Percentiles rank a stretch among this genome's conserved stretches.
These are phyloP conservation scores for Diarsia brunnea DNA, from an alignment of 2,888 invertebrate genomes.

Conservation along the genomic window DNA sequence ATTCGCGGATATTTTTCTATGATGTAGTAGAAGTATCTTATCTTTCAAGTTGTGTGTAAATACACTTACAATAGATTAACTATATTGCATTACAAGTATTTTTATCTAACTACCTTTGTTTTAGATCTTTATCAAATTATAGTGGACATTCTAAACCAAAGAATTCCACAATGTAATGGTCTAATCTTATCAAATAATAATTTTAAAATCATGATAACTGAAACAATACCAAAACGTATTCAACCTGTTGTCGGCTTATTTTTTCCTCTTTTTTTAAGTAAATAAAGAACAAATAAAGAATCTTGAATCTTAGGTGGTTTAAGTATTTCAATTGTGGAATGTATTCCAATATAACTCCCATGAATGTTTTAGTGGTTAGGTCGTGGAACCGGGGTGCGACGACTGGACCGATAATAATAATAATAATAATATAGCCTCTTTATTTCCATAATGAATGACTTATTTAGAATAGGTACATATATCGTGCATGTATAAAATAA, in stretches of 20 bases:
- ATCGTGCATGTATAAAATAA: too few species aligned
- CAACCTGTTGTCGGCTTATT: background rate
- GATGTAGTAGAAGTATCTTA: slow-evolving; percentile 44
- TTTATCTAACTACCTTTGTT: slow-evolving; percentile 29
- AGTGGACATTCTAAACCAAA: slow-evolving; percentile 27
- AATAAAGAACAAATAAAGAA: too few species aligned
- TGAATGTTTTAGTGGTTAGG: slow-evolving; percentile 3
- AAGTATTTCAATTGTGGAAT: background rate
- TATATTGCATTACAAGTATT: slow-evolving; percentile 50
- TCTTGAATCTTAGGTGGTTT: too few species aligned
- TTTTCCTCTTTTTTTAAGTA: background rate
- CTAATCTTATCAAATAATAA: slow-evolving; percentile 23
- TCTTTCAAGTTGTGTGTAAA: slow-evolving; percentile 28
- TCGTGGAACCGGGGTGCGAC: background rate
- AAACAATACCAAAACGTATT: background rate
- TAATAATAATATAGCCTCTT: too few species aligned
- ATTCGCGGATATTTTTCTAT: slow-evolving; percentile 29
- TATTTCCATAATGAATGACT: too few species aligned
- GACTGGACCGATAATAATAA: background rate
- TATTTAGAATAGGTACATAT: too few species aligned
- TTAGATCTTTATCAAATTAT: slow-evolving; percentile 46
- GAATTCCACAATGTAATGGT: slow-evolving; percentile 23
- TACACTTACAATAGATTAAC: slow-evolving; percentile 42
- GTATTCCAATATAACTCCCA: background rate
- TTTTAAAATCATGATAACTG: slow-evolving; percentile 27